Percentiles rank a stretch among this genome's conserved stretches.
Conservation (phyloP, 2,888 invertebrate species). For the Alcis repandata region DNA sequence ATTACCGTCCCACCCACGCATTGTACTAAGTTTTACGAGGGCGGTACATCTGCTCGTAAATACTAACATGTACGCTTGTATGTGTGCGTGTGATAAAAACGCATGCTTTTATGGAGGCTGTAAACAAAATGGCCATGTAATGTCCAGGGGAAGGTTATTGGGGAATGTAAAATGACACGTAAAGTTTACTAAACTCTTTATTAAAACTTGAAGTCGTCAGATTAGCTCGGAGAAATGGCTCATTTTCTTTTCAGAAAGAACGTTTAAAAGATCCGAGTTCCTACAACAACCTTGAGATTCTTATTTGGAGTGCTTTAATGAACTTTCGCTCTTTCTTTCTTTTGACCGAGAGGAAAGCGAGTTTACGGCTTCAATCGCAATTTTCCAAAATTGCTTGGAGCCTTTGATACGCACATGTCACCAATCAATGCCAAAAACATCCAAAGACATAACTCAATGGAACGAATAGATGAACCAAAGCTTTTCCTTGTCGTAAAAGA, state of each 20-base stretch:
- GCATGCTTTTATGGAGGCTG: constrained; percentile 63
- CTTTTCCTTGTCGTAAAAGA: constrained; percentile 49
- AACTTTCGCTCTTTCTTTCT: not conserved
- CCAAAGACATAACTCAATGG: constrained; percentile 27
- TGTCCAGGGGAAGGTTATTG: constrained; percentile 44
- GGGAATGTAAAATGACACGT: constrained; percentile 27
- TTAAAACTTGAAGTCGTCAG: constrained; percentile 8
- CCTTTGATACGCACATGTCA: not conserved
- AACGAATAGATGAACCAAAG: constrained; percentile 33
- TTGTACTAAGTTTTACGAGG: constrained; percentile 33
- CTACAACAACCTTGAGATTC: not conserved
- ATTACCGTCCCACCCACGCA: constrained; percentile 31
- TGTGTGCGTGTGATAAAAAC: constrained; percentile 58
- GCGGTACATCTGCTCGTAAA: constrained; percentile 39
- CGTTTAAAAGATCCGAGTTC: not conserved
- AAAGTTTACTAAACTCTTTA: constrained; percentile 24
- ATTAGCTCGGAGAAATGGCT: not conserved
- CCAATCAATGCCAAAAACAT: constrained; percentile 19
- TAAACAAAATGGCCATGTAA: constrained; percentile 73
- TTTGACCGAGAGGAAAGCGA: not conserved
- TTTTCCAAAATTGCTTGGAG: not conserved
- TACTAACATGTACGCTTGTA: constrained; percentile 38
- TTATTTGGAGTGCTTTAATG: not conserved
- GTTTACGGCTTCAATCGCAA: not conserved
- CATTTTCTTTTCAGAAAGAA: not conserved